Percentiles rank a stretch among this genome's conserved stretches.
phyloP scores from a whole-genome alignment of 2,797 vertebrate genomes.

The Lepilemur septentrionalis region DNA sequence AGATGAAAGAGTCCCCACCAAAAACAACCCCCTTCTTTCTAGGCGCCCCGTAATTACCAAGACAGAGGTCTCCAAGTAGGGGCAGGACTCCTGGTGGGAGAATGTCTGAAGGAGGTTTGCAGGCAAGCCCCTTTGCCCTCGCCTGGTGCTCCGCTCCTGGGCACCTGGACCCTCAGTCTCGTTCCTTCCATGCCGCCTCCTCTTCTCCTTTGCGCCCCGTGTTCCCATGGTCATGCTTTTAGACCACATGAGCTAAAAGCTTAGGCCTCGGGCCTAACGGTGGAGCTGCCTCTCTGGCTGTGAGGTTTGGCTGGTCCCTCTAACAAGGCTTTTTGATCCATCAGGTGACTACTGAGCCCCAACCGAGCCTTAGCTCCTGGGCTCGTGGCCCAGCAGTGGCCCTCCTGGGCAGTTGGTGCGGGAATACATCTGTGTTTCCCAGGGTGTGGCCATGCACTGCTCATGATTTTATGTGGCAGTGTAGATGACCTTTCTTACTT shows the following conservation, averaged over 20 bases:
- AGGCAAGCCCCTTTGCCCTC: not conserved
- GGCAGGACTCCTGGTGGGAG: not conserved
- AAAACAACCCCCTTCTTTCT: slow-evolving; percentile 28
- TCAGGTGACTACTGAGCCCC: not conserved
- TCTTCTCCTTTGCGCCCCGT: not conserved
- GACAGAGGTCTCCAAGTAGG: not conserved
- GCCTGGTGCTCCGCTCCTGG: not conserved
- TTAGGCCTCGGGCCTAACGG: not conserved
- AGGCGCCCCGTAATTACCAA: slow-evolving; percentile 24
- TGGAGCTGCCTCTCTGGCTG: not conserved
- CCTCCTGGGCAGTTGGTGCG: rapidly evolving
- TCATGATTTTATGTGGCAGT: not conserved
- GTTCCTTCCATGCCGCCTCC: not conserved
- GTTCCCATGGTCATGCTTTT: not conserved
- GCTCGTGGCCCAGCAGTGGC: not conserved
- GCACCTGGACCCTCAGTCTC: not conserved
- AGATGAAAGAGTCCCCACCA: slow-evolving; percentile 53
- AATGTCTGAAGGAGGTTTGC: not conserved
- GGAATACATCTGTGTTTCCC: not conserved
- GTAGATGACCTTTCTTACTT: not conserved
- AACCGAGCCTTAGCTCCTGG: not conserved
- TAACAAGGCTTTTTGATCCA: not conserved
- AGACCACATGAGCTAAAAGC: not conserved
- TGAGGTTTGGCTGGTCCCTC: not conserved
- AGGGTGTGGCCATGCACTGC: rapidly evolving